phyloP scores from a whole-genome alignment of 2,113 vertebrate species.

The Serilophus lunatus region DNA sequence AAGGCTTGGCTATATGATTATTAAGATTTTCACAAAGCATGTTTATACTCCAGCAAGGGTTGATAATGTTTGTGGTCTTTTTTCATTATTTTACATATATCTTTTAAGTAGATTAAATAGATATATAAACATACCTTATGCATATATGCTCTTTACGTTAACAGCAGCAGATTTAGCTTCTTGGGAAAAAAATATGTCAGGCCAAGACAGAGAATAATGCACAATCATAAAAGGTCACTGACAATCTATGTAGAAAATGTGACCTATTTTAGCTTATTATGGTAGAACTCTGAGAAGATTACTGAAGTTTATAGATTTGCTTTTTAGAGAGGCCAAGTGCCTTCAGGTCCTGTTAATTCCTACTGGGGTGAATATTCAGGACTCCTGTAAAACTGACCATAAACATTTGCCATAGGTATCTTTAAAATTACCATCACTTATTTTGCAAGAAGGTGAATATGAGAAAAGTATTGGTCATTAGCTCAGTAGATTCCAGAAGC shows the following conservation, averaged over 20 bases:
- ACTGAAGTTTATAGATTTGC: neutral
- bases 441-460: neutral
- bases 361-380: neutral
- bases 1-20: constrained; percentile 4
- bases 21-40: neutral
- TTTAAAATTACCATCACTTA: neutral
- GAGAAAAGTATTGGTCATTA: neutral
- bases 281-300: neutral
- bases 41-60: neutral
- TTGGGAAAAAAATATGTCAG: neutral
- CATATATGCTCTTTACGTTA: neutral
- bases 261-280: neutral
- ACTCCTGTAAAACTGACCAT: neutral
- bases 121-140: neutral
- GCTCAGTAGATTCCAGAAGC: neutral
- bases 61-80: neutral
- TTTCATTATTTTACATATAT: neutral
- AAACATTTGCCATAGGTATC: neutral
- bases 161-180: neutral
- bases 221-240: neutral
- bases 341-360: neutral
- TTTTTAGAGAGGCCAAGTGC: neutral
- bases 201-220: neutral
- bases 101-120: neutral
- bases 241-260: neutral